Evolutionary conservation across 2,888 invertebrate genomes (phyloP).

Genomic region (Parasteatoda lunata): DNA sequence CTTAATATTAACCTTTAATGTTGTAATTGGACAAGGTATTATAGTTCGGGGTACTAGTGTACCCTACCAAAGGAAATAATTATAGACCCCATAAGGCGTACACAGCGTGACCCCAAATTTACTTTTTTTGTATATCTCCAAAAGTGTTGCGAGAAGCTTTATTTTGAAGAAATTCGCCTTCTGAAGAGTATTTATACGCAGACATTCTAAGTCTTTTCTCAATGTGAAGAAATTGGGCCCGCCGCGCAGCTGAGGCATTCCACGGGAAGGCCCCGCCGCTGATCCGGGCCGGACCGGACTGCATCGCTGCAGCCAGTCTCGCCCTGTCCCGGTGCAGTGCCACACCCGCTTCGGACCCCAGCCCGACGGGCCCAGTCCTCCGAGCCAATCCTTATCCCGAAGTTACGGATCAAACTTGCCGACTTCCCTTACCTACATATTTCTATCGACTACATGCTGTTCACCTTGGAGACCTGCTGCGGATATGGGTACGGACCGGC

Average conservation of each 20-base stretch:
- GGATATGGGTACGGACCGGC: slow-evolving; percentile 77
- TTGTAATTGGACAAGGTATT: no score
- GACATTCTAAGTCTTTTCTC: no score
- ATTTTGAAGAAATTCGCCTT: no score
- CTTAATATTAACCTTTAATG: no score
- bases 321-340: slow-evolving; percentile 72
- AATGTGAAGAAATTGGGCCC: no score
- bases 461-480: slow-evolving; percentile 85
- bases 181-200: no score
- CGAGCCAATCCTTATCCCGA: slow-evolving; percentile 84
- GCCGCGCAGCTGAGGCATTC: slow-evolving; percentile 72
- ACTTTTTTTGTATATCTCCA: no score
- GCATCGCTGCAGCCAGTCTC: slow-evolving; percentile 64
- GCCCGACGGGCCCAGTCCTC: slow-evolving; percentile 80
- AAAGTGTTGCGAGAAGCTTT: no score
- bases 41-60: no score
- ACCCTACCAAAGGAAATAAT: no score
- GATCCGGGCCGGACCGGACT: slow-evolving; percentile 70
- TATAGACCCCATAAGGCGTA: no score
- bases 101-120: no score
- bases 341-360: slow-evolving; percentile 76
- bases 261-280: slow-evolving; percentile 72
- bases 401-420: slow-evolving; percentile 79
- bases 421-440: slow-evolving; percentile 82
- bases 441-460: slow-evolving; percentile 81